phyloP scores from a whole-genome alignment of 2,888 invertebrate species.

The Caenorhabditis sp. region DNA sequence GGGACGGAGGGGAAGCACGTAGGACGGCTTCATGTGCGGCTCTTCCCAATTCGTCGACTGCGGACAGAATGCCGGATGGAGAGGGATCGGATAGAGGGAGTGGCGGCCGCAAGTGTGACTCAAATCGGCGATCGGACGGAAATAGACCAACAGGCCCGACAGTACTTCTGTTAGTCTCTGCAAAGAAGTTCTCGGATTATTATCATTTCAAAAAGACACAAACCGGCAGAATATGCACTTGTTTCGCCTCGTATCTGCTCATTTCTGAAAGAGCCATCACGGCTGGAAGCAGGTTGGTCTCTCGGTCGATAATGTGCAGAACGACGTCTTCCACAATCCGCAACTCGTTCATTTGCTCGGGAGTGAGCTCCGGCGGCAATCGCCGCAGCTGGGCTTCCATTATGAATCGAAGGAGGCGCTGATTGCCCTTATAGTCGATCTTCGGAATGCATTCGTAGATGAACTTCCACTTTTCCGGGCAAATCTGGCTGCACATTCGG shows the following conservation, averaged over 20 bases:
- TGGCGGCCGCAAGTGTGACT: conserved; percentile 59
- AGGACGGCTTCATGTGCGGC: neutral
- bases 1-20: conserved; percentile 61
- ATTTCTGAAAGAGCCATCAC: conserved; percentile 64
- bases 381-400: conserved; percentile 42
- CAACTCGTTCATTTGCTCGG: conserved; percentile 47
- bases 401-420: conserved; percentile 42
- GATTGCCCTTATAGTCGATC: conserved; percentile 60
- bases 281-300: conserved; percentile 59
- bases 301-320: conserved; percentile 58
- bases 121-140: conserved; percentile 68
- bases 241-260: conserved; percentile 31
- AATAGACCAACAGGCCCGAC: conserved; percentile 54
- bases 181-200: conserved; percentile 9
- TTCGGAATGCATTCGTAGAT: conserved; percentile 48
- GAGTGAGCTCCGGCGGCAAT: conserved; percentile 31
- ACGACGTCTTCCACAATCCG: conserved; percentile 47
- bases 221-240: conserved; percentile 62
- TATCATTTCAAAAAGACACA: neutral
- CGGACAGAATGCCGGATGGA: conserved; percentile 60
- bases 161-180: conserved; percentile 61
- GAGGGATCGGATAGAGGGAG: conserved; percentile 63
- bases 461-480: conserved; percentile 50
- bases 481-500: conserved; percentile 42
- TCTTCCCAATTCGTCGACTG: conserved; percentile 58